Evolutionary conservation across 2,888 invertebrate genomes (phyloP).

Genomic region (Drosophila koepferae): DNA sequence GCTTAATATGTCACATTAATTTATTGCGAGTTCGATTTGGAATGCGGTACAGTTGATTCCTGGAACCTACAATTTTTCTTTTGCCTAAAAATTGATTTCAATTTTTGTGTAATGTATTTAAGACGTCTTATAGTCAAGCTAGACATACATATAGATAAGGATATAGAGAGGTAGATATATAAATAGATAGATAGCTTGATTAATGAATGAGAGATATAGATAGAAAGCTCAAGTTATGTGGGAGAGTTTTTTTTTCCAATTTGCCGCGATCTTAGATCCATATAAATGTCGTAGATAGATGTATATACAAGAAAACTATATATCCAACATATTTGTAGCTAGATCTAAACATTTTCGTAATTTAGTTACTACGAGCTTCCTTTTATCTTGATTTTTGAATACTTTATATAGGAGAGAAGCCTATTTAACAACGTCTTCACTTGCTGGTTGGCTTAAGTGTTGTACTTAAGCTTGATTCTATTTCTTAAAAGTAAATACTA

Average conservation of each 20-base stretch:
- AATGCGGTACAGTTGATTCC: constrained; percentile 2
- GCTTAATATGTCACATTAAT: constrained; percentile 38
- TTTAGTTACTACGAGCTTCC: too few relatives aligned
- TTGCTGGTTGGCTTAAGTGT: too few relatives aligned
- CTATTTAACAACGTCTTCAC: too few relatives aligned
- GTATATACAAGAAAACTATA: too few relatives aligned
- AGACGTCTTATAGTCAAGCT: too few relatives aligned
- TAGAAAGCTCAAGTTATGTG: not conserved
- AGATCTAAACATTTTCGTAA: too few relatives aligned
- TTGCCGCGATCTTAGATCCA: too few relatives aligned
- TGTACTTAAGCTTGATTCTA: not conserved
- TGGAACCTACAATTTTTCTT: not conserved
- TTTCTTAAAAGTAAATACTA: too few relatives aligned
- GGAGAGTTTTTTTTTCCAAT: not conserved
- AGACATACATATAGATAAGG: not conserved
- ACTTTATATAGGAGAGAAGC: not conserved
- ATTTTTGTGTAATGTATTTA: not conserved
- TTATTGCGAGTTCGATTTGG: constrained; percentile 22
- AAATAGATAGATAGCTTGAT: not conserved
- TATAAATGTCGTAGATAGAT: too few relatives aligned
- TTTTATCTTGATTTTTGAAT: not conserved
- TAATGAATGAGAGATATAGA: not conserved
- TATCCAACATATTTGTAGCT: too few relatives aligned
- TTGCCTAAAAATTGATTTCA: not conserved
- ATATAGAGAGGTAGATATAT: not conserved